phyloP scores from a whole-genome alignment of 2,888 invertebrate species.

The Terebella lapidaria region DNA sequence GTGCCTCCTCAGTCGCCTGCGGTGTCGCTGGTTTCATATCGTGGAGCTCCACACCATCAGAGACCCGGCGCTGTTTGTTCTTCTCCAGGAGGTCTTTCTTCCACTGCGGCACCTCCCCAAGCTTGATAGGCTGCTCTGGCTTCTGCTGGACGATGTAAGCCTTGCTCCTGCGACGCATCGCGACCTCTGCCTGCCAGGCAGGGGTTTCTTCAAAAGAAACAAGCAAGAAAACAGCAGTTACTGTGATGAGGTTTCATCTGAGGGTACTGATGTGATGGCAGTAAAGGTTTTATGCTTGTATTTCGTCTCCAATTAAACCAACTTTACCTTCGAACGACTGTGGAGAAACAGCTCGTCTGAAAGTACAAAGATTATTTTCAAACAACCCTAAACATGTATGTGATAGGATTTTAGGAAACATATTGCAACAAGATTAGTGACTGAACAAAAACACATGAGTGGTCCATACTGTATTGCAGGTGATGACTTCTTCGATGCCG shows the following conservation, averaged over 20 bases:
- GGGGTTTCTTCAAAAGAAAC: slow-evolving; percentile 1
- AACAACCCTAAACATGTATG: neutral
- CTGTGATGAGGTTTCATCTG: neutral
- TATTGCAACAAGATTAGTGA: neutral
- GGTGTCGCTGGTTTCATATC: neutral
- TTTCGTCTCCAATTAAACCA: no score
- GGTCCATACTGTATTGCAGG: no score
- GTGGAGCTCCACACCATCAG: neutral
- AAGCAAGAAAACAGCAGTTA: no score
- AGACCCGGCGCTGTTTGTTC: slow-evolving; percentile 6
- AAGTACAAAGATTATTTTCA: neutral
- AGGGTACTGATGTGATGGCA: neutral
- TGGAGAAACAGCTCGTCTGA: no score
- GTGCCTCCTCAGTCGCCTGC: neutral
- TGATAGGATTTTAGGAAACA: no score
- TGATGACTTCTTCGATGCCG: no score
- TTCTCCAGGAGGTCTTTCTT: slow-evolving; percentile 14
- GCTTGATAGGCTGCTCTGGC: slow-evolving; percentile 8
- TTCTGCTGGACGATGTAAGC: neutral
- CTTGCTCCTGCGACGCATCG: slow-evolving; percentile 8
- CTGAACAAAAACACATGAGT: neutral
- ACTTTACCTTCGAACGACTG: no score
- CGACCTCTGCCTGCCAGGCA: slow-evolving; percentile 9
- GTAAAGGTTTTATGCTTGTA: neutral
- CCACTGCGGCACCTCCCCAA: slow-evolving; percentile 15